Percentiles rank a stretch among this genome's conserved stretches.
Evolutionary conservation across 2,113 vertebrate genomes (phyloP).

Genomic region (Orientallactaga bullata): DNA sequence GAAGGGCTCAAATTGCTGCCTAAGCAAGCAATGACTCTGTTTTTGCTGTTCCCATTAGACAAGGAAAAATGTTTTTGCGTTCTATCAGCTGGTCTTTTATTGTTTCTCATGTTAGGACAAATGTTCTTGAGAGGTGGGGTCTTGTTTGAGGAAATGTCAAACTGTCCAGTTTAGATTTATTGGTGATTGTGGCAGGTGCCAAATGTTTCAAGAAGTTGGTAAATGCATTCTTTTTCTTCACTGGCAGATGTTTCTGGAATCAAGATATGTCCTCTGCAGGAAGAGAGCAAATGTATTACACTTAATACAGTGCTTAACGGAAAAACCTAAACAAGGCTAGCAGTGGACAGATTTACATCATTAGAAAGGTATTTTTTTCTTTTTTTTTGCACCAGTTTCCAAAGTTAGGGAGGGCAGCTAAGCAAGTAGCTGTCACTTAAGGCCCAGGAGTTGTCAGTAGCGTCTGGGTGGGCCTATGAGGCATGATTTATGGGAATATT

Average conservation of each 20-base stretch:
- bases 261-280: slow-evolving; percentile 51
- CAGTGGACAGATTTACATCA: slow-evolving; percentile 64
- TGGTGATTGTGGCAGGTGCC: slow-evolving; percentile 72
- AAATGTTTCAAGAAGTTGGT: slow-evolving; percentile 71
- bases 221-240: slow-evolving; percentile 32
- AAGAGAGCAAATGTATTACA: slow-evolving; percentile 60
- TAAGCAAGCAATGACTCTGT: slow-evolving; percentile 62
- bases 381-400: slow-evolving; percentile 52
- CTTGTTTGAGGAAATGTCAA: slow-evolving; percentile 79
- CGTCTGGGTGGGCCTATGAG: slow-evolving; percentile 58
- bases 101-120: slow-evolving; percentile 73
- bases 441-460: slow-evolving; percentile 16
- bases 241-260: slow-evolving; percentile 67
- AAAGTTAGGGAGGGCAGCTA: slow-evolving; percentile 57
- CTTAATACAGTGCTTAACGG: slow-evolving; percentile 32
- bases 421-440: slow-evolving; percentile 54
- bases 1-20: slow-evolving; percentile 37
- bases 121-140: slow-evolving; percentile 72
- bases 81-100: slow-evolving; percentile 68
- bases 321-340: slow-evolving; percentile 57
- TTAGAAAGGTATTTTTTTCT: slow-evolving; percentile 70
- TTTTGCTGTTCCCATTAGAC: slow-evolving; percentile 61
- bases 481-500: slow-evolving; percentile 64
- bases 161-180: slow-evolving; percentile 74
- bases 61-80: slow-evolving; percentile 63